phyloP scores from a whole-genome alignment of 2,888 invertebrate genomes.

The Drosophila kuntzei region DNA sequence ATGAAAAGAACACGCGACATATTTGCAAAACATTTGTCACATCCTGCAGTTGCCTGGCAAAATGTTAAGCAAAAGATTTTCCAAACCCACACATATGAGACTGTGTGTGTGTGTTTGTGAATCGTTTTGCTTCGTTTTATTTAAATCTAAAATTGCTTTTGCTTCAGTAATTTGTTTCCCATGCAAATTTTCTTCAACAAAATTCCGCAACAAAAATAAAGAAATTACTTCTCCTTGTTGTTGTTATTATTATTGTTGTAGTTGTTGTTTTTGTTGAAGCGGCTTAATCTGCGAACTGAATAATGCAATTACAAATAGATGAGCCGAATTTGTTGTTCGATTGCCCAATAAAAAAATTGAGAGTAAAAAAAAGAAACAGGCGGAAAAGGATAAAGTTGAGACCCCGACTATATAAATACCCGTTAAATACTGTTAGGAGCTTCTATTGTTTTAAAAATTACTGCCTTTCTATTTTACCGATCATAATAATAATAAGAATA shows the following conservation, averaged over 20 bases:
- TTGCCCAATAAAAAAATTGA: constrained; percentile 31
- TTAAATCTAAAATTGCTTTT: constrained; percentile 71
- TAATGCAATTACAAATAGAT: constrained; percentile 63
- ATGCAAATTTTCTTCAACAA: constrained; percentile 60
- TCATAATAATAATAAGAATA: too few species aligned
- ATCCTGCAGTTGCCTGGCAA: constrained; percentile 56
- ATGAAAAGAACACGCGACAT: constrained; percentile 52
- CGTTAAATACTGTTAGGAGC: too few species aligned
- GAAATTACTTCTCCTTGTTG: constrained; percentile 24
- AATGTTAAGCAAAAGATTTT: constrained; percentile 66
- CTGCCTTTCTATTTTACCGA: too few species aligned
- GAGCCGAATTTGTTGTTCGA: constrained; percentile 50
- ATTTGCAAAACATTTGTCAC: constrained; percentile 76
- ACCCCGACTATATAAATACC: too few species aligned
- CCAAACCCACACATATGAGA: constrained; percentile 7
- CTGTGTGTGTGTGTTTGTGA: constrained; percentile 6
- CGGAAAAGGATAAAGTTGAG: too few species aligned
- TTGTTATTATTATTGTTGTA: not conserved
- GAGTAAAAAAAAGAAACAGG: too few species aligned
- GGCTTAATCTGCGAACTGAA: constrained; percentile 39
- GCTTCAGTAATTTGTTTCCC: constrained; percentile 69
- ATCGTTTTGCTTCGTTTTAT: constrained; percentile 50
- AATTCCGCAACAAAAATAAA: constrained; percentile 14
- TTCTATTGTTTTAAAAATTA: too few species aligned
- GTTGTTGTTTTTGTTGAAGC: constrained; percentile 15